phyloP scores from a whole-genome alignment of 2,797 vertebrate genomes.

The Menidia menidia region DNA sequence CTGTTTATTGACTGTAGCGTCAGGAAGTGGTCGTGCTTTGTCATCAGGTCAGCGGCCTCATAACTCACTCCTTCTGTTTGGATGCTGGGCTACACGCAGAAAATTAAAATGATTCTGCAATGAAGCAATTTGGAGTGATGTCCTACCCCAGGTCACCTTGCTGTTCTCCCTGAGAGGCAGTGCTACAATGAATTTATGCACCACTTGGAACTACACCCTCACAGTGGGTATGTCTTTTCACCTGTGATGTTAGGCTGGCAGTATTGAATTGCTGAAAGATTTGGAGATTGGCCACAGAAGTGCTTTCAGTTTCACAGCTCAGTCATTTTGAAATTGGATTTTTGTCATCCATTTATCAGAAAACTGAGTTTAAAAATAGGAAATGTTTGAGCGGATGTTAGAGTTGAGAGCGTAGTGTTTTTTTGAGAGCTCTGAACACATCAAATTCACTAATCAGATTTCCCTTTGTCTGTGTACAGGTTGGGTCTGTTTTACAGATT shows the following conservation, averaged over 20 bases:
- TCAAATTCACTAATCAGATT: neutral
- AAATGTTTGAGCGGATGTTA: neutral
- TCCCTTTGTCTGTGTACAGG: neutral
- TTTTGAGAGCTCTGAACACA: neutral
- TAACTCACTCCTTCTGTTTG: conserved; percentile 66
- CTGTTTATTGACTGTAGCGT: conserved; percentile 74
- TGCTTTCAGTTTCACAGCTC: conserved; percentile 35
- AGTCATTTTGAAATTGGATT: conserved; percentile 17
- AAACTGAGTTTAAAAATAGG: neutral
- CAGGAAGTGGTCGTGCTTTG: conserved; percentile 77
- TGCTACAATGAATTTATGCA: conserved; percentile 60
- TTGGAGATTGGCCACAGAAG: neutral
- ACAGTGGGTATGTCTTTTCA: conserved; percentile 51
- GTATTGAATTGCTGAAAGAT: conserved; percentile 21
- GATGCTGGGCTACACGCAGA: conserved; percentile 62
- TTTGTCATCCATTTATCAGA: conserved; percentile 1
- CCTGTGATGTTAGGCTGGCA: conserved; percentile 30
- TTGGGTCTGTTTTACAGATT: neutral
- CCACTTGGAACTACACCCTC: conserved; percentile 46
- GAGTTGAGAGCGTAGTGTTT: neutral
- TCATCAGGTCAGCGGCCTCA: conserved; percentile 79
- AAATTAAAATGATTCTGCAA: conserved; percentile 80
- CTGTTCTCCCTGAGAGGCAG: conserved; percentile 45
- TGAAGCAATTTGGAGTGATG: conserved; percentile 74
- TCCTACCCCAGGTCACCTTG: conserved; percentile 76